phyloP scores from a whole-genome alignment of 2,797 vertebrate genomes.

The Delichon dasypus region DNA sequence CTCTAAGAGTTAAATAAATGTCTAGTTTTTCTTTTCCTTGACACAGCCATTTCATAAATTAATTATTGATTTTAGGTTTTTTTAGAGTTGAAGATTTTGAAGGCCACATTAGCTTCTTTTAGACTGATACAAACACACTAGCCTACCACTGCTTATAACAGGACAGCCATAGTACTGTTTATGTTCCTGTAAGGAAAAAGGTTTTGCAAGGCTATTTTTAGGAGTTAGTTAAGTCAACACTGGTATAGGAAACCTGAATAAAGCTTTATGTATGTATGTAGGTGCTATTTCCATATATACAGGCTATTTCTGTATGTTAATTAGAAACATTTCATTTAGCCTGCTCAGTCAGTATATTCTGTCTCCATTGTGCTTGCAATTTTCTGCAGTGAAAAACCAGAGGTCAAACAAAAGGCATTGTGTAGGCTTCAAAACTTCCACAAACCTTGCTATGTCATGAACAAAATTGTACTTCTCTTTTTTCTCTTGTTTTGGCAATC shows the following conservation, averaged over 20 bases:
- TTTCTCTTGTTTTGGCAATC: not conserved
- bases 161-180: not conserved
- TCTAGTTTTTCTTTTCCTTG: not conserved
- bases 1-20: slow-evolving; percentile 22
- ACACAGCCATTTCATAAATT: not conserved
- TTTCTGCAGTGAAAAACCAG: not conserved
- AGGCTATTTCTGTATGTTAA: not conserved
- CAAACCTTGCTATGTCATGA: not conserved
- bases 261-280: not conserved
- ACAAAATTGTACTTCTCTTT: not conserved
- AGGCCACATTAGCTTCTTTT: not conserved
- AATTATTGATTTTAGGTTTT: not conserved
- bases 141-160: not conserved
- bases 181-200: not conserved
- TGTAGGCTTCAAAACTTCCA: not conserved
- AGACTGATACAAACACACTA: not conserved
- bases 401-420: not conserved
- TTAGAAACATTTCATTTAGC: not conserved
- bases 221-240: not conserved
- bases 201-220: slow-evolving; percentile 37
- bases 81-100: not conserved
- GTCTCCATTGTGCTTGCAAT: not conserved
- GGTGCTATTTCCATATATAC: slow-evolving; percentile 6
- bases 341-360: not conserved
- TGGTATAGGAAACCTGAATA: not conserved